phyloP scores from a whole-genome alignment of 37 sponge, comb jelly and placozoan species.

The Tethya wilhelma region DNA sequence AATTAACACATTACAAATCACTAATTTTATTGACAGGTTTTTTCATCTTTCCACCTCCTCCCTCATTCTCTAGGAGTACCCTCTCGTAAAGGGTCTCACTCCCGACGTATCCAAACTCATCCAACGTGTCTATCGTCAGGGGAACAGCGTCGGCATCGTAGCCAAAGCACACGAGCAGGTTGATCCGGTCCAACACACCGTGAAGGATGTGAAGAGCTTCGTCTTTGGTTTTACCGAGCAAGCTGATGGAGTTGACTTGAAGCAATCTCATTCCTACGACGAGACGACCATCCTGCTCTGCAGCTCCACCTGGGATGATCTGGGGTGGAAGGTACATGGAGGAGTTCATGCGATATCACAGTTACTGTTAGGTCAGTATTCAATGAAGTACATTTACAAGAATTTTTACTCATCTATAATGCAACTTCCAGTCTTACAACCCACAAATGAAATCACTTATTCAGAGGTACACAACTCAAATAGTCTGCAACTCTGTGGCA shows the following conservation, averaged over 20 bases:
- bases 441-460: not conserved
- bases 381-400: no score
- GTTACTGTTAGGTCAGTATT: no score
- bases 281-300: constrained; percentile 59
- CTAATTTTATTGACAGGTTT: no score
- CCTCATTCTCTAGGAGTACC: not conserved
- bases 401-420: no score
- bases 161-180: constrained; percentile 69
- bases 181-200: constrained; percentile 57
- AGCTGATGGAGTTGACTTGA: constrained; percentile 72
- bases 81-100: constrained; percentile 2
- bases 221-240: constrained; percentile 65
- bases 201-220: constrained; percentile 66
- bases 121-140: not conserved
- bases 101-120: constrained; percentile 3
- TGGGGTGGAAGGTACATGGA: constrained; percentile 6
- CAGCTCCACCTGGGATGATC: constrained; percentile 70
- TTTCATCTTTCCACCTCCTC: not conserved
- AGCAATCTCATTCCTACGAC: constrained; percentile 66
- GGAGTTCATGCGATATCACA: no score
- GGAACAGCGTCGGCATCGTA: constrained; percentile 40
- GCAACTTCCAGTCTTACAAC: not conserved
- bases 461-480: no score
- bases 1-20: no score
- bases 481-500: no score